phyloP scores from a whole-genome alignment of 1,140 invertebrate species.

The Ceratosolen solmsi region DNA sequence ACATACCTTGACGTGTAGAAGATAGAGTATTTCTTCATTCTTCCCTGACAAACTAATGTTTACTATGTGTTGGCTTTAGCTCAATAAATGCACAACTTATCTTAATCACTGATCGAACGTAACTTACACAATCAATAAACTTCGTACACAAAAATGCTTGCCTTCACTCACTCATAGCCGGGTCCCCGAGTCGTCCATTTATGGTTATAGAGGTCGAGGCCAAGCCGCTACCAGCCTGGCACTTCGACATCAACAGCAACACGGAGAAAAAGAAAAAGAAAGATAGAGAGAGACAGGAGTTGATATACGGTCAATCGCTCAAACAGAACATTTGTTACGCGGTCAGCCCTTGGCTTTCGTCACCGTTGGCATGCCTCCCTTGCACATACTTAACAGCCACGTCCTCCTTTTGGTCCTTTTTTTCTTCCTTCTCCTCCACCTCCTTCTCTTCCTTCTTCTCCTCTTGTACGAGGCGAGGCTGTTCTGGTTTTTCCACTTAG shows the following conservation, averaged over 20 bases:
- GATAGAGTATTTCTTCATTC: slow-evolving; percentile 69
- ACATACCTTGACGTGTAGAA: slow-evolving; percentile 70
- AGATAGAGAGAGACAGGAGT: not conserved
- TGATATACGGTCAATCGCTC: too few species aligned
- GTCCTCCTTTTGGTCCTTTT: not conserved
- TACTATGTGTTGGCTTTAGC: slow-evolving; percentile 55
- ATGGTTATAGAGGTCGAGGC: not conserved
- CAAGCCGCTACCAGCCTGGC: slow-evolving; percentile 8
- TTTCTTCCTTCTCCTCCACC: not conserved
- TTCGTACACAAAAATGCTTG: slow-evolving; percentile 44
- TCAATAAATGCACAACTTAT: slow-evolving; percentile 22
- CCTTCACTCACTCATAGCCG: slow-evolving; percentile 21
- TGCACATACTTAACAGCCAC: not conserved
- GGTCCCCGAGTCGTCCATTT: not conserved
- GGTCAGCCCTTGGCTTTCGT: not conserved
- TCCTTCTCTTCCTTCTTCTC: not conserved
- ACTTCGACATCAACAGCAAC: not conserved
- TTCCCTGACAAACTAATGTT: slow-evolving; percentile 70
- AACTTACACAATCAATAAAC: slow-evolving; percentile 50
- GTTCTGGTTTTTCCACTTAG: not conserved
- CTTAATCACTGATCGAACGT: not conserved
- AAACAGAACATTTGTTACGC: not conserved
- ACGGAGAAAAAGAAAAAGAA: not conserved
- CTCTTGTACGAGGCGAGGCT: not conserved
- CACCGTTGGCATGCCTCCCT: not conserved